A percentile compares a stretch with the other conserved stretches of the same genome.
These are phyloP conservation scores for Resseliella maxima DNA, from an alignment of 2,888 invertebrate species.

Conservation along the genomic window DNA sequence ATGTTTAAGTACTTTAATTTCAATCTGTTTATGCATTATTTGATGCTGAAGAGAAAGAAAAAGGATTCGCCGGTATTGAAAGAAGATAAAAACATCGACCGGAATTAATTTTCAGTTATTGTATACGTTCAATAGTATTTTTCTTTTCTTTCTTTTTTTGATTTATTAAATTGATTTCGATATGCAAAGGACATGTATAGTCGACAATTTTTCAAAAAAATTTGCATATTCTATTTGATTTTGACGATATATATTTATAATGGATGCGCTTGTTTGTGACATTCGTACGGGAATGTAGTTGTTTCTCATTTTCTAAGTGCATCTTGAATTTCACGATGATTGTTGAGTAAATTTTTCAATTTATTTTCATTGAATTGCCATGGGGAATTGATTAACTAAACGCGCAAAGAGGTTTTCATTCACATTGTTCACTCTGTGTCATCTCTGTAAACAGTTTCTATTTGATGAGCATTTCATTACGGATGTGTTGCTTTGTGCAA, in stretches of 20 bases:
- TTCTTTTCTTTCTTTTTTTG: too few relatives aligned
- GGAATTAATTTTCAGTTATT: conserved; percentile 34
- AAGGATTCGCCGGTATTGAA: conserved; percentile 13
- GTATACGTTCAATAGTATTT: background rate
- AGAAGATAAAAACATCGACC: conserved; percentile 30
- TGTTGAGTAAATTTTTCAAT: conserved; percentile 15
- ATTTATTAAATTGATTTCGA: conserved; percentile 54
- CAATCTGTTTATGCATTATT: conserved; percentile 4
- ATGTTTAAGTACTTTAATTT: conserved; percentile 39
- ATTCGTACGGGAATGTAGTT: background rate
- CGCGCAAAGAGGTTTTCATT: background rate
- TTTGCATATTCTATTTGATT: conserved; percentile 44
- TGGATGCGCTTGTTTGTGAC: background rate
- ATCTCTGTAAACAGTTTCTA: conserved; percentile 40
- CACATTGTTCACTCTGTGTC: background rate
- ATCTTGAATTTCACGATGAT: background rate
- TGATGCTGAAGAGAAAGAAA: background rate
- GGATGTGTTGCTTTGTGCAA: conserved; percentile 37
- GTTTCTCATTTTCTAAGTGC: background rate
- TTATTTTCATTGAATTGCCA: background rate
- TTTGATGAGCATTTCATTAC: conserved; percentile 48
- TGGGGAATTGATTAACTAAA: conserved; percentile 14
- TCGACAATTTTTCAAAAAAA: background rate
- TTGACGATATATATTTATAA: background rate
- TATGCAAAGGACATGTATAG: background rate